Evolutionary conservation across 2,113 vertebrate genomes (phyloP).

Genomic region (Tilapia sparmanii): DNA sequence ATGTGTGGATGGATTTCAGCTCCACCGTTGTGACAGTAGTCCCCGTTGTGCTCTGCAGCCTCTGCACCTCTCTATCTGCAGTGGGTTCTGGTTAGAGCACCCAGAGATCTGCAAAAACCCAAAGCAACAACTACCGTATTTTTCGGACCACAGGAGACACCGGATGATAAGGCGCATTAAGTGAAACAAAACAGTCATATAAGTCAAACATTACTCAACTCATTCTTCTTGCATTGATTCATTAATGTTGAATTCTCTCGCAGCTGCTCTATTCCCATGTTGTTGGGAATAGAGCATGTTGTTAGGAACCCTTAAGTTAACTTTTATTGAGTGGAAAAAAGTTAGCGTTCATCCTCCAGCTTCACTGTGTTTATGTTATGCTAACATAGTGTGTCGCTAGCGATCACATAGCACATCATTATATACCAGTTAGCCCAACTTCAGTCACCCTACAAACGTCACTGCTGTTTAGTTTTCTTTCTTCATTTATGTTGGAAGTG

Average conservation of each 20-base stretch:
- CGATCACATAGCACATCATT: rapidly evolving
- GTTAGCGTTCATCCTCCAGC: not conserved
- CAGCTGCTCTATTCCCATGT: not conserved
- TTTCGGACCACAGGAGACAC: not conserved
- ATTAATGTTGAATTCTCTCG: not conserved
- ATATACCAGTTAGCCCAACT: rapidly evolving
- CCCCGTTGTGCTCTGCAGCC: not conserved
- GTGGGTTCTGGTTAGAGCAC: not conserved
- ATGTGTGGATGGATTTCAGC: not conserved
- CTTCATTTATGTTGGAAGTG: not conserved
- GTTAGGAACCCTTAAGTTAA: not conserved
- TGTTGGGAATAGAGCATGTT: not conserved
- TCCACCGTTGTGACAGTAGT: not conserved
- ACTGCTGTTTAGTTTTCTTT: not conserved
- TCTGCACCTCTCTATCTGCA: not conserved
- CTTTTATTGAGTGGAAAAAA: not conserved
- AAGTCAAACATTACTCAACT: rapidly evolving
- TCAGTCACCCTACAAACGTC: rapidly evolving
- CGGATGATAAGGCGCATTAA: not conserved
- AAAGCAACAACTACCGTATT: not conserved
- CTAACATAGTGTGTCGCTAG: not conserved
- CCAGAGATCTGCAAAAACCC: not conserved
- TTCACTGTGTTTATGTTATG: not conserved
- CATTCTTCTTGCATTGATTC: not conserved
- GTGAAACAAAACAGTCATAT: not conserved